Evolutionary conservation across 2,113 vertebrate species (phyloP), one percentile per base, ranked within the genome.

Genomic region (Mormyrus lacerda): DNA sequence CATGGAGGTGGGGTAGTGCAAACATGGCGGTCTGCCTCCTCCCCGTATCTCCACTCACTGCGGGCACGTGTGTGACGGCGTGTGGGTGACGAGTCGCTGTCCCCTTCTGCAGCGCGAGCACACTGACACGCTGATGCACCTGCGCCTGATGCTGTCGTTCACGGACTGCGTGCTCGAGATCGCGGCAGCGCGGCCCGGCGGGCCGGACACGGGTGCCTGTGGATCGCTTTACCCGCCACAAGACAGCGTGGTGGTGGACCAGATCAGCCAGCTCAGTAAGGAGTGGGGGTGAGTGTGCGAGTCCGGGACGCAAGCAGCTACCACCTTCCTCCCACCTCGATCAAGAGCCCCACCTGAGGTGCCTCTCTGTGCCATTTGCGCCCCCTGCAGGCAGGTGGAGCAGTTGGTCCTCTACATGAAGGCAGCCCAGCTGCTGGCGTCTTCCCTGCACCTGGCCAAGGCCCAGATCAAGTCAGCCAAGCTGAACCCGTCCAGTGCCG

Each of bases 381-480:
- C 92, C 93, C 93, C 69, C 91, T 91, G 45, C 93, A 99, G 98
- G 93, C 97, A 97, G 94, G 98, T 99, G 90, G 98, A 99, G 90
- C 98, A 99, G 95, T 92, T 99, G 95, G 98, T 99, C 89, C 93
- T 99, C 55, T 97, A 98, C 90, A 99, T 99, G 98, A 99, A 99
- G 93, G 97, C 97, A 0, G 97, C 98, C 10, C 98, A 99, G 94
- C 95, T 99, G 51, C 93, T 99, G 4, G 98, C 98, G 0, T 98
- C 98, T 4, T 98, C 98, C 73, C 96, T 99, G 92, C 98, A 99
- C 91, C 96, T 99, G 89, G 97, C 98, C 93, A 99, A 99, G 95
- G 97, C 97, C 84, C 98, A 98, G 95, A 97, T 99, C 91, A 99
- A 98, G 91, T 98, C 97, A 0, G 96, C 97, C 91, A 98, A 99